Evolutionary conservation across 2,888 invertebrate species (phyloP).

Genomic region (Teleiodes luculella): DNA sequence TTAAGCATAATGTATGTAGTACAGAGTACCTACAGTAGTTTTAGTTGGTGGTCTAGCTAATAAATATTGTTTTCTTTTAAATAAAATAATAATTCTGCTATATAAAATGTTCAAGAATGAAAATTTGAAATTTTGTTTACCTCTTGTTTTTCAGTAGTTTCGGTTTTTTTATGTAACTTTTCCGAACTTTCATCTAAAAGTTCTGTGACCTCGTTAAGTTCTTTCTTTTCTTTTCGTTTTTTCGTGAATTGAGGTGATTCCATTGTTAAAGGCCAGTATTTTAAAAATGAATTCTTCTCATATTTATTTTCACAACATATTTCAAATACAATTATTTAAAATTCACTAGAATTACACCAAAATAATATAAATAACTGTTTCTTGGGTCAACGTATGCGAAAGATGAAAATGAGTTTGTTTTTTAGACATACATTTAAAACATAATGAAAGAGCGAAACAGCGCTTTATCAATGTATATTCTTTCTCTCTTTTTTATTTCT

Average conservation of each 20-base stretch:
- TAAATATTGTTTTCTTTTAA: too few species aligned
- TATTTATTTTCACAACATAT: background rate
- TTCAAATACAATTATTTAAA: background rate
- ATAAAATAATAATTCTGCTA: background rate
- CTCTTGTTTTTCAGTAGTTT: conserved; percentile 38
- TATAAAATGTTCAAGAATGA: background rate
- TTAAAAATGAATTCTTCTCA: background rate
- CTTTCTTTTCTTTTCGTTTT: conserved; percentile 44
- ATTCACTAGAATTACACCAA: background rate
- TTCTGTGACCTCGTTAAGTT: conserved; percentile 57
- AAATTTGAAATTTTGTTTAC: conserved; percentile 32
- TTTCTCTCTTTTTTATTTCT: too few species aligned
- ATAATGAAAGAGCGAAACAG: background rate
- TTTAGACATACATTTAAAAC: background rate
- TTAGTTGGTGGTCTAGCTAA: too few species aligned
- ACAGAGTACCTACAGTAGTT: too few species aligned
- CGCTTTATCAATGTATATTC: too few species aligned
- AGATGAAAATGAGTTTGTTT: background rate
- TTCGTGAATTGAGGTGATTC: conserved; percentile 18
- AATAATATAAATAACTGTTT: conserved; percentile 3
- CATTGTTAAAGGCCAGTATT: background rate
- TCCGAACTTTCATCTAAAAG: conserved; percentile 38
- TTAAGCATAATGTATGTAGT: too few species aligned
- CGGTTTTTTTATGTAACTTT: conserved; percentile 30
- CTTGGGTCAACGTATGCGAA: background rate